phyloP scores from a whole-genome alignment of 92 coral and sea anemone species.

The Diadumene lineata region DNA sequence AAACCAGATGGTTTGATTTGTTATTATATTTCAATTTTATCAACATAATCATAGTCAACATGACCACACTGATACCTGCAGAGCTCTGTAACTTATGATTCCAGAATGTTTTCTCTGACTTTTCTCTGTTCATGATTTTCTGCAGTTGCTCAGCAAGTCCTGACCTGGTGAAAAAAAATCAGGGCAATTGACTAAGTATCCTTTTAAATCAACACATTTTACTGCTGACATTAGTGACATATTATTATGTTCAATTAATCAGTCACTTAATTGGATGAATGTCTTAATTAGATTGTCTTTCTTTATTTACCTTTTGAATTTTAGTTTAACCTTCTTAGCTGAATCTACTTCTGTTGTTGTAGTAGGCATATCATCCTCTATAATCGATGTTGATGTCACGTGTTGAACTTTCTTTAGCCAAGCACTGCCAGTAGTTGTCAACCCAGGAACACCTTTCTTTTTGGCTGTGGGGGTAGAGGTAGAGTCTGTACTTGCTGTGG shows the following conservation, averaged over 20 bases:
- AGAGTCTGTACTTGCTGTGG: conserved; percentile 23
- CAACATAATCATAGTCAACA: neutral
- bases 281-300: too few species aligned
- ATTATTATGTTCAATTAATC: too few species aligned
- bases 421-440: conserved; percentile 59
- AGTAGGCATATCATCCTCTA: conserved; percentile 20
- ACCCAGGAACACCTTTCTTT: conserved; percentile 15
- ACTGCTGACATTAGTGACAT: too few species aligned
- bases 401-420: conserved; percentile 70
- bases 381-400: conserved; percentile 29
- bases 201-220: too few species aligned
- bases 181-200: too few species aligned
- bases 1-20: too few species aligned
- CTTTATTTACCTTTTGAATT: conserved; percentile 53
- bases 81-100: conserved; percentile 52
- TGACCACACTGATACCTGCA: neutral
- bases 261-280: too few species aligned
- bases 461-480: conserved; percentile 26
- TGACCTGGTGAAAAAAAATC: conserved; percentile 33
- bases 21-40: too few species aligned
- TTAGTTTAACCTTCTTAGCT: conserved; percentile 66
- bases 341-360: conserved; percentile 48
- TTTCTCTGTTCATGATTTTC: conserved; percentile 64
- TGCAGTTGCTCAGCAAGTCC: conserved; percentile 80
- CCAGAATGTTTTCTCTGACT: conserved; percentile 81